Conservation (phyloP, 2,888 invertebrate species). For the Drosophila robusta region DNA sequence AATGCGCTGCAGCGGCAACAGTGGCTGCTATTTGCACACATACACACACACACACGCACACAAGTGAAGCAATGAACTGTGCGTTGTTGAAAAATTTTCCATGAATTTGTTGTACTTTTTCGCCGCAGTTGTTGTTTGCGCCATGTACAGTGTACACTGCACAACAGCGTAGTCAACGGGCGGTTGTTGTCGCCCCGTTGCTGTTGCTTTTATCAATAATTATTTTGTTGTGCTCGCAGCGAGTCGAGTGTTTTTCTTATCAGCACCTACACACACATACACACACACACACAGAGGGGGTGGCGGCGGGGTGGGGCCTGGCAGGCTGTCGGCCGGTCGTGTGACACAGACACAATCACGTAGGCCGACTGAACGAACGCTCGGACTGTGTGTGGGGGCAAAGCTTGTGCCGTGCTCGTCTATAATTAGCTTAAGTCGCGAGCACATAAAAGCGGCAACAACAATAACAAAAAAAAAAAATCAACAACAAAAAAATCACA, state of each 20-base stretch:
- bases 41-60: conserved; percentile 6
- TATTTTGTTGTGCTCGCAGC: conserved; percentile 76
- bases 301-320: background rate
- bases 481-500: conserved; percentile 29
- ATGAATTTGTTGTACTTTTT: conserved; percentile 70
- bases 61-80: conserved; percentile 66
- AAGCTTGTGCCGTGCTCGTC: conserved; percentile 51
- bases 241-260: conserved; percentile 55
- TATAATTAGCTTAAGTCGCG: conserved; percentile 70
- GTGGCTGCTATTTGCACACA: conserved; percentile 54
- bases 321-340: conserved; percentile 52
- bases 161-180: conserved; percentile 6
- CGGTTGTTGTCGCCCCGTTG: conserved; percentile 14
- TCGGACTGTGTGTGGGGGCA: conserved; percentile 39
- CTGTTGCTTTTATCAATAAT: conserved; percentile 75
- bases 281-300: background rate
- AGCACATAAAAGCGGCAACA: conserved; percentile 29
- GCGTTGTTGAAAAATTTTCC: conserved; percentile 77
- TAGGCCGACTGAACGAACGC: conserved; percentile 50
- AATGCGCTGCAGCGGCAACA: conserved; percentile 54
- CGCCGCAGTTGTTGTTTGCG: conserved; percentile 44
- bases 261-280: background rate
- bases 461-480: conserved; percentile 11
- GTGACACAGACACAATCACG: conserved; percentile 78
- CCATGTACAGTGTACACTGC: conserved; percentile 40